Base-by-base conservation (phyloP, 2,113 vertebrate species). In the Chaetodon trifascialis region DNA sequence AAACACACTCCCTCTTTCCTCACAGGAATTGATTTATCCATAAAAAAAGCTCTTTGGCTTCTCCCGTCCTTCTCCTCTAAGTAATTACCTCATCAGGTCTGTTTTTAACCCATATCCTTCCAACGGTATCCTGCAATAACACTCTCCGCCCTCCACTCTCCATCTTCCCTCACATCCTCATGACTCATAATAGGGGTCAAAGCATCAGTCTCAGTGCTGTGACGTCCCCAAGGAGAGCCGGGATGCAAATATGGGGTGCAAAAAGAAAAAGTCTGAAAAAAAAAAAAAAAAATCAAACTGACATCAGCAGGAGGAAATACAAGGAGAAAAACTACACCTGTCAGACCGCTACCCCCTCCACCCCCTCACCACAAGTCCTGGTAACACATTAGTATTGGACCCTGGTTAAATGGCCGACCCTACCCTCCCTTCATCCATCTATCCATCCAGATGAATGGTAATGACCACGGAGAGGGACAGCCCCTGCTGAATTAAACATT, bases 401-500 rank as follows among this genome's bases (percentile, higher is more conserved):
- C 86, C 84, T 85, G 72, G 89, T 90, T 86, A 88, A 89, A 88
- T 34, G 42, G 64, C 72, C 25, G 73, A 74, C 78, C 87, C 73
- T 55, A 42, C 75, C 82, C 72, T 87, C 79, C 75, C 63, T 76
- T 54, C 74, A 82, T 93, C 83, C 88, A 86, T 88, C 88, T 79
- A 80, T 91, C 88, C 82, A 83, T 90, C 83, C 79, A 47, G 75
- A 88, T 81, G 80, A 87, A 92, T 87, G 62, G 76, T 93, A 94
- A 93, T 93, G 86, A 89, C 86, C 72, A 54, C 63, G 55, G 85
- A 84, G 83, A 75, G 82, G 78, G 75, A 87, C 70, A 77, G 49
- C 66, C 79, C 49, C 83, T 86, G 70, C 80, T 94, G 93, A 94
- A 94, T 94, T 91, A 94, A 94, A 93, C 92, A 92, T 93, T 83